These are phyloP conservation scores for Toxonevra muliebris DNA, from an alignment of 2,888 invertebrate genomes.

Conservation along the genomic window DNA sequence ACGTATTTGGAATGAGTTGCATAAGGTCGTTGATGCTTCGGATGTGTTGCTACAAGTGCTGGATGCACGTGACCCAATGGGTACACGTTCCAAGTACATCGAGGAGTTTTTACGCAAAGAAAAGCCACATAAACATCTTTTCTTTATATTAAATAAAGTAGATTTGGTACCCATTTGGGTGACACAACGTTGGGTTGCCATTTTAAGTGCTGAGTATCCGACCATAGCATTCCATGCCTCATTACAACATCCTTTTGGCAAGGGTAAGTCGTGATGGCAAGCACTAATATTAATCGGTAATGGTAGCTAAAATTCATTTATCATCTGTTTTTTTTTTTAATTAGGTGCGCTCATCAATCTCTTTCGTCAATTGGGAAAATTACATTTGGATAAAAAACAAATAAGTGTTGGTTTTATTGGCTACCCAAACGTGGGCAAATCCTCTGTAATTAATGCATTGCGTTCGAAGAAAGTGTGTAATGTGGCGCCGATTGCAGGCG, in stretches of 20 bases:
- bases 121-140: constrained; percentile 95
- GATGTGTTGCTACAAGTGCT: constrained; percentile 96
- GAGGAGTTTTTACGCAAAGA: constrained; percentile 92
- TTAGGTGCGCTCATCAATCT: constrained; percentile 89
- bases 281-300: neutral
- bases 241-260: constrained; percentile 97
- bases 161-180: constrained; percentile 98
- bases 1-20: constrained; percentile 98
- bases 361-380: constrained; percentile 91
- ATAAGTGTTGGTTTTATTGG: constrained; percentile 99
- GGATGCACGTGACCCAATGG: constrained; percentile 97
- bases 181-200: constrained; percentile 96
- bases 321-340: neutral
- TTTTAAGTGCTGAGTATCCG: constrained; percentile 93
- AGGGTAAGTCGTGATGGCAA: constrained; percentile 68
- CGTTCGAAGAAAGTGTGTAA: constrained; percentile 98
- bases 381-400: constrained; percentile 96
- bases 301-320: constrained; percentile 5
- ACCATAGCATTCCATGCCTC: constrained; percentile 99
- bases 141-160: constrained; percentile 97
- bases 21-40: constrained; percentile 98
- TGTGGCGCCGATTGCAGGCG: constrained; percentile 97
- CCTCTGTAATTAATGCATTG: constrained; percentile 96
- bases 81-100: constrained; percentile 92
- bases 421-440: constrained; percentile 99